phyloP scores from a whole-genome alignment of 23 tunicate species.

The Ciona savignyi region DNA sequence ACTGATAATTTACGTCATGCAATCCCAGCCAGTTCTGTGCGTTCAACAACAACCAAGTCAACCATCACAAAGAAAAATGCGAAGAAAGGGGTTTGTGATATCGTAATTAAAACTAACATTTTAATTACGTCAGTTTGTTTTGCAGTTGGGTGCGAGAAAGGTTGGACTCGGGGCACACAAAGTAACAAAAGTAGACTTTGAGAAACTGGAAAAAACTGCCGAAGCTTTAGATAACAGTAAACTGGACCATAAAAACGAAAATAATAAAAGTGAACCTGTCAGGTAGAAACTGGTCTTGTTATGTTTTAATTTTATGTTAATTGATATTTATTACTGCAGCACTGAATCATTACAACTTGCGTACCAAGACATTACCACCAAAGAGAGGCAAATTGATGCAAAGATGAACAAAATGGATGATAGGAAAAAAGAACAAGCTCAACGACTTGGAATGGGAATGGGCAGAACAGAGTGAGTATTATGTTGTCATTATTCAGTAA shows the following conservation, averaged over 20 bases:
- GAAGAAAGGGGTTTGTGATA: conserved; percentile 49
- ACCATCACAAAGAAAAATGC: conserved; percentile 66
- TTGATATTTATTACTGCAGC: conserved; percentile 7
- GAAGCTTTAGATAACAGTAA: conserved; percentile 13
- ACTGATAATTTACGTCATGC: too few species aligned
- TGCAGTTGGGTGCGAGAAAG: conserved; percentile 82
- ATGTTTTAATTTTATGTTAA: conserved; percentile 16
- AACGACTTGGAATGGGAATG: conserved; percentile 91
- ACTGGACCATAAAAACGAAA: background rate
- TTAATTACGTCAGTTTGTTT: conserved; percentile 1
- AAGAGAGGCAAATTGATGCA: conserved; percentile 41
- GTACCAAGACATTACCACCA: conserved; percentile 44
- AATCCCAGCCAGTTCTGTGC: conserved; percentile 79
- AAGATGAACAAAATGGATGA: conserved; percentile 58
- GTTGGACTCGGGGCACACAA: conserved; percentile 70
- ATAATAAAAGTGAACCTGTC: background rate
- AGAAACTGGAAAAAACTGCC: conserved; percentile 73
- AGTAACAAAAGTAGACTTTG: conserved; percentile 74
- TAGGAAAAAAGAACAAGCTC: conserved; percentile 72
- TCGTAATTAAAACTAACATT: background rate
- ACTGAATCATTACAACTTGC: conserved; percentile 55
- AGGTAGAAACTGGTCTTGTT: conserved; percentile 25
- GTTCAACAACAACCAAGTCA: conserved; percentile 68
- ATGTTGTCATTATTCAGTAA: too few species aligned
- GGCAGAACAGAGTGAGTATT: conserved; percentile 72